Conservation (phyloP, 2,888 invertebrate genomes). For the Ornithoptera alexandrae region DNA sequence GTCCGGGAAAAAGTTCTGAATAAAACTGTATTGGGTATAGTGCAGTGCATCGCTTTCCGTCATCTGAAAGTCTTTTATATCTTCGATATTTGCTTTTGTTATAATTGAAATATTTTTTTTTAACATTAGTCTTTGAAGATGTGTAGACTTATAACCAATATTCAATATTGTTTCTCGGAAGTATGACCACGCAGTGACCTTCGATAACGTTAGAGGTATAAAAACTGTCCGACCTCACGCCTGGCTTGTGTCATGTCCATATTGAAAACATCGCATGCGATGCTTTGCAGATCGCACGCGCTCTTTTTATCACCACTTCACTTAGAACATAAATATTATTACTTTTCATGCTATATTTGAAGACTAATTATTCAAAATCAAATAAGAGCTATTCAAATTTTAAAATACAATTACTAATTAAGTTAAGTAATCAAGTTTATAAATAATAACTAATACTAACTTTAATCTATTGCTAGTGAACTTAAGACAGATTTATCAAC, state of each 20-base stretch:
- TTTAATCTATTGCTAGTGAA: conserved; percentile 9
- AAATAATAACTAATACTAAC: not conserved
- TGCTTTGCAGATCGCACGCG: conserved; percentile 6
- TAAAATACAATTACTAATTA: not conserved
- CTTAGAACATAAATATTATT: not conserved
- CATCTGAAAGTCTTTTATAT: not conserved
- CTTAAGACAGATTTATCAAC: conserved; percentile 1
- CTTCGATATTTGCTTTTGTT: not conserved
- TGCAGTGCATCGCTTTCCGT: too few species aligned
- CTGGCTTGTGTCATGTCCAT: conserved; percentile 17
- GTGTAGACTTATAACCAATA: not conserved
- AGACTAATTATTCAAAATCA: too few species aligned
- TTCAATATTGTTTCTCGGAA: conserved; percentile 12
- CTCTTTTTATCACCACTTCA: not conserved
- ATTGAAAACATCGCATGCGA: conserved; percentile 15
- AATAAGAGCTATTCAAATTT: not conserved
- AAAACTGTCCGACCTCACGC: conserved; percentile 23
- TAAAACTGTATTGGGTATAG: too few species aligned
- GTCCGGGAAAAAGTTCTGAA: too few species aligned
- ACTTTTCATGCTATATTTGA: not conserved
- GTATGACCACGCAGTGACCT: conserved; percentile 12
- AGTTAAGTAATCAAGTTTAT: too few species aligned
- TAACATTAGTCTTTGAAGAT: not conserved
- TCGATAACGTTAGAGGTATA: conserved; percentile 19
- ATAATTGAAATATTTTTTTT: not conserved